A percentile compares a stretch with the other conserved stretches of the same genome.
phyloP scores from a whole-genome alignment of 2,888 invertebrate genomes.

The Meandrusa payeni region DNA sequence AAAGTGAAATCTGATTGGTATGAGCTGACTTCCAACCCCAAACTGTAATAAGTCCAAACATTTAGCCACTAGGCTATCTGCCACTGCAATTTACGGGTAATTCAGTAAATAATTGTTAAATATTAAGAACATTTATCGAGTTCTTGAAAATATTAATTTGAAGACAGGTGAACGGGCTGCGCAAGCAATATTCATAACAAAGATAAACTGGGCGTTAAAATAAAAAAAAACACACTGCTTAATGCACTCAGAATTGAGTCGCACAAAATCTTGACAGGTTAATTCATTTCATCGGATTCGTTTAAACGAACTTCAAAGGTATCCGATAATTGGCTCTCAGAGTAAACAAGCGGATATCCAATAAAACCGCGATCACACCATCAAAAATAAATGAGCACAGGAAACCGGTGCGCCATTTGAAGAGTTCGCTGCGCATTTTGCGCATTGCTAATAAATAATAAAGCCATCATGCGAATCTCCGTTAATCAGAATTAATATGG shows the following conservation, averaged over 20 bases:
- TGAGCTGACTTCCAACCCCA: too few relatives aligned
- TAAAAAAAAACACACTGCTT: conserved; percentile 52
- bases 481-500: conserved; percentile 1
- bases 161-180: too few relatives aligned
- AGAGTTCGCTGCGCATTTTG: conserved; percentile 3
- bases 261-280: conserved; percentile 54
- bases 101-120: too few relatives aligned
- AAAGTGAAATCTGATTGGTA: too few relatives aligned
- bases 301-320: conserved; percentile 66
- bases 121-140: too few relatives aligned
- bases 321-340: conserved; percentile 61
- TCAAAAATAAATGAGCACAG: conserved; percentile 31
- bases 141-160: too few relatives aligned
- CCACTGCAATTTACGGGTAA: too few relatives aligned
- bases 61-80: too few relatives aligned
- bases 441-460: conserved; percentile 10
- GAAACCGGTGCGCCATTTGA: conserved; percentile 3
- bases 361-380: conserved; percentile 29
- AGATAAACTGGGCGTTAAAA: conserved; percentile 33
- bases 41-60: too few relatives aligned
- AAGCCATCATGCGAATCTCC: conserved; percentile 3
- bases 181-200: conserved; percentile 23
- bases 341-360: conserved; percentile 46
- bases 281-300: conserved; percentile 68
- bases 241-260: conserved; percentile 52